Evolutionary conservation across 2,113 vertebrate genomes (phyloP).

Genomic region (Suncus etruscus): DNA sequence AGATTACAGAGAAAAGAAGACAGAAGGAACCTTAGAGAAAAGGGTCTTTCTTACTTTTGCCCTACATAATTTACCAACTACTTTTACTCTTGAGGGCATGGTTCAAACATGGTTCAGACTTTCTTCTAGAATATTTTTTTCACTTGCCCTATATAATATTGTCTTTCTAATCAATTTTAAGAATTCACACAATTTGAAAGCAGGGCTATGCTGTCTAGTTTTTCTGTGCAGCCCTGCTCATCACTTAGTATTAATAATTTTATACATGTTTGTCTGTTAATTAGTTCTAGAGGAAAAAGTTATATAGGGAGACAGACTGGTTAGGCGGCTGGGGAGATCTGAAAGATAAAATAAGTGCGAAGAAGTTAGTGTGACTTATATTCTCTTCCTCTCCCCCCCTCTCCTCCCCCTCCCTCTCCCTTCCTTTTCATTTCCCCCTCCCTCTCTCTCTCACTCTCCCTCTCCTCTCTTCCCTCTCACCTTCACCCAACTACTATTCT

Average conservation of each 20-base stretch:
- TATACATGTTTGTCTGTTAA: constrained; percentile 26
- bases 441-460: no score
- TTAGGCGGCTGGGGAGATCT: background rate
- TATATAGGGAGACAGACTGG: background rate
- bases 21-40: background rate
- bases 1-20: background rate
- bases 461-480: background rate
- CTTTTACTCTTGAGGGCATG: background rate
- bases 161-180: background rate
- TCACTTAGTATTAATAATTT: constrained; percentile 1
- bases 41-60: background rate
- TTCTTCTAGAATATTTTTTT: background rate
- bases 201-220: background rate
- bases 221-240: background rate
- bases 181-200: background rate
- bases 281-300: constrained; percentile 15
- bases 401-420: no score
- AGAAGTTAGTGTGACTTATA: background rate
- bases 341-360: constrained; percentile 2
- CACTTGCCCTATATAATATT: background rate
- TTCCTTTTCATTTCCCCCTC: no score
- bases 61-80: background rate
- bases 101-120: background rate
- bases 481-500: background rate
- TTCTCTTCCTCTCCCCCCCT: no score